phyloP scores from a whole-genome alignment of 2,888 invertebrate species.

The Agrotis clavis region DNA sequence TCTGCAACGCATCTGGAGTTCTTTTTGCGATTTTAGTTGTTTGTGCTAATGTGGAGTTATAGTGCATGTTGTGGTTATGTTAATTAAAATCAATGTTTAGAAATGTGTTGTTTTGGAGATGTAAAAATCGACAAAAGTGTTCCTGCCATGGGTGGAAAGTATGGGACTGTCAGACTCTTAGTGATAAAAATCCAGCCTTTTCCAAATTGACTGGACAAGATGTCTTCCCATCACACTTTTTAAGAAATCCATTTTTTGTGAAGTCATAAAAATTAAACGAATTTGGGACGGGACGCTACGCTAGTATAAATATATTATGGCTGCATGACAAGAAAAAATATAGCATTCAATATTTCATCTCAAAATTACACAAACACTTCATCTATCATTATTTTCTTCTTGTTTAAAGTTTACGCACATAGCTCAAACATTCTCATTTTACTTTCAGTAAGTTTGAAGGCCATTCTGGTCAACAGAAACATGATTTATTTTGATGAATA shows the following conservation, averaged over 20 bases:
- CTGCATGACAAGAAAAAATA: neutral
- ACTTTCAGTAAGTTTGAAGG: conserved; percentile 15
- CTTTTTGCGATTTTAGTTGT: neutral
- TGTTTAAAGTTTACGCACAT: conserved; percentile 29
- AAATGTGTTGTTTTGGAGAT: no score
- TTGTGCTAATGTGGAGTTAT: neutral
- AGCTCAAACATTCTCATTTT: conserved; percentile 33
- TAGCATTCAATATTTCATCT: neutral
- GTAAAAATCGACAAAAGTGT: no score
- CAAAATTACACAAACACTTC: conserved; percentile 10
- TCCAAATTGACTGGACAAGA: no score
- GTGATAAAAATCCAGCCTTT: no score
- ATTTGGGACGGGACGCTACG: neutral
- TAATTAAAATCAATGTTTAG: neutral
- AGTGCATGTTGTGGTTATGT: neutral
- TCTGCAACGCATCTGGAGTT: neutral
- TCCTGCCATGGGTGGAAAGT: no score
- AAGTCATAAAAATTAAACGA: neutral
- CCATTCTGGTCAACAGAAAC: conserved; percentile 33
- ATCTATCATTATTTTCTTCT: conserved; percentile 33
- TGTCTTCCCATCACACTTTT: no score
- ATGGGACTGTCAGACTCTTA: no score
- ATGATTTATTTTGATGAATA: conserved; percentile 49
- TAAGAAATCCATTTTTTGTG: no score
- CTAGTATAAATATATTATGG: neutral